A percentile compares a stretch with the other conserved stretches of the same genome.
phyloP scores from a whole-genome alignment of 2,888 invertebrate genomes.

The Drosophila rubida region DNA sequence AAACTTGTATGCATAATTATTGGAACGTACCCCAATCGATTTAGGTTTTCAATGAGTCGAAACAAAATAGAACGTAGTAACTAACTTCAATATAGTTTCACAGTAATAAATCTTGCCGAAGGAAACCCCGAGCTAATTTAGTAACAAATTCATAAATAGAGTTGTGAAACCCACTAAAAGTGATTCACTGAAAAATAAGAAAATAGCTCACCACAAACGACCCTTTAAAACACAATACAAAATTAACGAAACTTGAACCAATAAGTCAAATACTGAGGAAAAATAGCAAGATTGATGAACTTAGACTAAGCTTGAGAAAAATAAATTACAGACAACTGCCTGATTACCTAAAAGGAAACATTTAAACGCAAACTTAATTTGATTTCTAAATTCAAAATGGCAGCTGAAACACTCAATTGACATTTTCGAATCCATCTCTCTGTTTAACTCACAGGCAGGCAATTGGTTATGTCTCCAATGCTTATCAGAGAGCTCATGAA shows the following conservation, averaged over 20 bases:
- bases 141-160: neutral
- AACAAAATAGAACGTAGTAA: neutral
- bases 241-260: neutral
- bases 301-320: neutral
- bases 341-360: neutral
- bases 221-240: neutral
- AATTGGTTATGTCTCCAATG: conserved; percentile 4
- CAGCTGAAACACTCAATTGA: neutral
- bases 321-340: neutral
- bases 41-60: neutral
- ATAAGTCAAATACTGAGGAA: neutral
- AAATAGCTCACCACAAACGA: neutral
- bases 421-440: neutral
- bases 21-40: neutral
- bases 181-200: neutral
- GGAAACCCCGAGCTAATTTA: neutral
- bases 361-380: neutral
- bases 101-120: neutral
- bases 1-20: conserved; percentile 1
- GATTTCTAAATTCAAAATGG: neutral
- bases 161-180: neutral
- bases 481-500: conserved; percentile 37
- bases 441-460: conserved; percentile 5
- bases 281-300: conserved; percentile 1
- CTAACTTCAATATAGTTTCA: neutral